Evolutionary conservation across 2,888 invertebrate genomes (phyloP), one percentile per base, ranked within the genome.

Genomic region (Herminia tarsipennalis): DNA sequence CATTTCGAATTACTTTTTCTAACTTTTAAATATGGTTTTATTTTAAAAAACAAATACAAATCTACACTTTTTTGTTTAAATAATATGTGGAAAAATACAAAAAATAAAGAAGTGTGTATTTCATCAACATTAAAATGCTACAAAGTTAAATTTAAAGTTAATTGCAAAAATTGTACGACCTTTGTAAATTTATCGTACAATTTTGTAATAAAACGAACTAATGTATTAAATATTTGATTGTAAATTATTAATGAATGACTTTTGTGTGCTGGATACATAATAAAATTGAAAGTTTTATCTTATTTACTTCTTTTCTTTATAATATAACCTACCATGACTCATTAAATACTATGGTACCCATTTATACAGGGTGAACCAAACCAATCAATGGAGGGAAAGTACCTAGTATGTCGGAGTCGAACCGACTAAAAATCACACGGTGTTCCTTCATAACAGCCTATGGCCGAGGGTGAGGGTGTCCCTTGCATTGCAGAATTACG

Each of bases 231-330:
- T 30, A 45, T 32, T 35, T 43, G 38, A 56, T 24, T 65, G 47
- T 64, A 63, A 59, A 59, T 56, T 60, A 53, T 40, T 66, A 41
- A 55, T 36, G 43, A 44, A 55, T 53, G 57, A 38, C 54, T 29
- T 68, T 62, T 70, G 78, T 78, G 78, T 74, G 74, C 69, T 69
- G 69, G 62, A 67, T 64, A 73, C 59, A 66, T 57, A 70, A 63
- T 66, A 73, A 72, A 72, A 59, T 45, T 57, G 36, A 33, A 63
- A 60, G 49, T 53, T 68, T 56, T 60, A 60, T 48, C 54, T 49
- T 38, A 41, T 17, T 5, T 24, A 1, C 0, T 14, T 3, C 5
- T 37, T 41, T 40, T 53, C 48, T 44, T 38, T 30, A 17, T 18
- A 10, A 25, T n/a, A n/a, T n/a, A n/a, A n/a, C n/a, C n/a, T n/a